Evolutionary conservation across 2,888 invertebrate species (phyloP).

Genomic region (Linnaemya vulpina): DNA sequence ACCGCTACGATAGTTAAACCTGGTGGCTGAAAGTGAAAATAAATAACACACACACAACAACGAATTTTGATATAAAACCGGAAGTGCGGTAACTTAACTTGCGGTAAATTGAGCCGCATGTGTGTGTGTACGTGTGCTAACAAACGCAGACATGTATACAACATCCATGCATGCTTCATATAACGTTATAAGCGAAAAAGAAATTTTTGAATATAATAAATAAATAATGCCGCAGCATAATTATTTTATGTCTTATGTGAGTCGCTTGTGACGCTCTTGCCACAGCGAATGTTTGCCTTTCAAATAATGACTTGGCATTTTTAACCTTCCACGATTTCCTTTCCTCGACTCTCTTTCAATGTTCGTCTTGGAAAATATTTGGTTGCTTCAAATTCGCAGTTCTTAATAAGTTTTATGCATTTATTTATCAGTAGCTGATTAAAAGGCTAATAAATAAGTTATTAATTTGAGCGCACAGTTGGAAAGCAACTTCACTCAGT

Average conservation of each 20-base stretch:
- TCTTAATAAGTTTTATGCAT: too few species aligned
- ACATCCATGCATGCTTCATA: slow-evolving; percentile 17
- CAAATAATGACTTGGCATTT: slow-evolving; percentile 59
- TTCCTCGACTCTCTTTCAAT: not conserved
- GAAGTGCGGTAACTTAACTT: slow-evolving; percentile 59
- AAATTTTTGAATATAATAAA: slow-evolving; percentile 45
- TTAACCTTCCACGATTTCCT: not conserved
- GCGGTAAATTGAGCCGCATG: not conserved
- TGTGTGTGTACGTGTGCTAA: slow-evolving; percentile 23
- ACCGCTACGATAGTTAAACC: slow-evolving; percentile 44
- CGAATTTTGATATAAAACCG: slow-evolving; percentile 49
- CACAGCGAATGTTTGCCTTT: slow-evolving; percentile 66
- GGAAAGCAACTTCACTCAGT: too few species aligned
- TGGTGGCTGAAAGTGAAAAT: slow-evolving; percentile 37
- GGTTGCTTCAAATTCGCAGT: too few species aligned
- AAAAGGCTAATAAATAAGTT: too few species aligned
- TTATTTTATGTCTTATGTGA: slow-evolving; percentile 64
- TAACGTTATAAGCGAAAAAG: not conserved
- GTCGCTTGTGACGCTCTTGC: slow-evolving; percentile 59
- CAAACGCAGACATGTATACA: not conserved
- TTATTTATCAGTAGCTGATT: too few species aligned
- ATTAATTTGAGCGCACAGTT: too few species aligned
- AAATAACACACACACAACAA: not conserved
- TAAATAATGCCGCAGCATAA: slow-evolving; percentile 62
- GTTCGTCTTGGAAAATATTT: not conserved